Percentiles rank a stretch among this genome's conserved stretches.
phyloP scores from a whole-genome alignment of 1,140 invertebrate genomes.

The Drosophila watanabei region DNA sequence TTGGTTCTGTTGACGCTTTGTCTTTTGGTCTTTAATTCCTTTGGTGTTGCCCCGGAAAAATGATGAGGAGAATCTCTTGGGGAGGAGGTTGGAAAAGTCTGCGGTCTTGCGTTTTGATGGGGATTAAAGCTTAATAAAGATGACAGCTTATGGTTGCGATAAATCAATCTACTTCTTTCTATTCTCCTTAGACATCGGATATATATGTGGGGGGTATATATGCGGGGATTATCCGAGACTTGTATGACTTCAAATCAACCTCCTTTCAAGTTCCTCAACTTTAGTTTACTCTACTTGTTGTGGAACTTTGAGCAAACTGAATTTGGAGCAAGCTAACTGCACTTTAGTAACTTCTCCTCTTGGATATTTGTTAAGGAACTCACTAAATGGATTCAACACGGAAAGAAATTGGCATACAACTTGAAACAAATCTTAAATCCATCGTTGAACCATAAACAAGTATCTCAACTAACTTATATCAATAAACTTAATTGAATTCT shows the following conservation, averaged over 20 bases:
- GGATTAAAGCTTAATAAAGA: slow-evolving; percentile 39
- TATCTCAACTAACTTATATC: not conserved
- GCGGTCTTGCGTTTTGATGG: slow-evolving; percentile 25
- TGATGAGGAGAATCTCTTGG: slow-evolving; percentile 9
- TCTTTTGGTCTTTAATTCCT: slow-evolving; percentile 50
- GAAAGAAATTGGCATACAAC: not conserved
- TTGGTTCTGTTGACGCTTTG: slow-evolving; percentile 52
- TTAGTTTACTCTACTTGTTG: slow-evolving; percentile 4
- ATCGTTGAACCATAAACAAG: not conserved
- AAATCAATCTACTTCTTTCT: slow-evolving; percentile 22
- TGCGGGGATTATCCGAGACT: slow-evolving; percentile 18
- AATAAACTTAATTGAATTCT: not conserved
- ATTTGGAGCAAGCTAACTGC: slow-evolving; percentile 46
- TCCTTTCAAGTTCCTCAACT: slow-evolving; percentile 11
- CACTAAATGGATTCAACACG: slow-evolving; percentile 14
- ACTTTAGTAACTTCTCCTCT: slow-evolving; percentile 16
- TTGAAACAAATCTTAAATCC: too few relatives aligned
- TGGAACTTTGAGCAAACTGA: slow-evolving; percentile 28
- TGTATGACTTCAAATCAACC: slow-evolving; percentile 46
- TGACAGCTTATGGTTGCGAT: slow-evolving; percentile 27
- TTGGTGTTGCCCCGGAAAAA: slow-evolving; percentile 34
- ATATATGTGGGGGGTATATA: slow-evolving; percentile 3
- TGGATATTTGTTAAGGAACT: slow-evolving; percentile 2
- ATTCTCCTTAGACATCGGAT: slow-evolving; percentile 13
- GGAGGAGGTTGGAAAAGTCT: not conserved